Percentiles rank a stretch among this genome's conserved stretches.
Conservation (phyloP, 2,888 invertebrate species). For the Amaurobius ferox region DNA sequence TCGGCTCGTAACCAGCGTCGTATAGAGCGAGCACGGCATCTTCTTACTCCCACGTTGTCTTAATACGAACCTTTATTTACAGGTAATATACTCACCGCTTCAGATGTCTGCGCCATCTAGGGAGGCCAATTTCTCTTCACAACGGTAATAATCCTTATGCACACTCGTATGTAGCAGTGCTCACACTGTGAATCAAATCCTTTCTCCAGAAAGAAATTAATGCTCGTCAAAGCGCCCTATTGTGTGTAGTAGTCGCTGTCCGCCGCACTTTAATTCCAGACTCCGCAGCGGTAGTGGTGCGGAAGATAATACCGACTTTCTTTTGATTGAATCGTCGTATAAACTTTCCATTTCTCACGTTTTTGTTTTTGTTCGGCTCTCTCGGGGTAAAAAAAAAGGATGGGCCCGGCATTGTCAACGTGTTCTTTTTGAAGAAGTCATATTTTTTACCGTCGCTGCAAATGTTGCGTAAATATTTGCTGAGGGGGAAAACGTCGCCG, state of each 20-base stretch:
- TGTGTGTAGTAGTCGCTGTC: neutral
- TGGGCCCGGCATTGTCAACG: slow-evolving; percentile 4
- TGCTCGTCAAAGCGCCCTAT: neutral
- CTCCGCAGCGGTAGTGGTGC: slow-evolving; percentile 42
- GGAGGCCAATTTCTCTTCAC: neutral
- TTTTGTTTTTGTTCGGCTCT: slow-evolving; percentile 23
- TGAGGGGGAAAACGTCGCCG: slow-evolving; percentile 26
- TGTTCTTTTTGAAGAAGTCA: neutral
- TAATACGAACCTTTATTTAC: too few relatives aligned
- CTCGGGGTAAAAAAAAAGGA: slow-evolving; percentile 3
- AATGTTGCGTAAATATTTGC: slow-evolving; percentile 49
- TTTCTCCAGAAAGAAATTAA: neutral
- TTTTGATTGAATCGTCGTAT: slow-evolving; percentile 64
- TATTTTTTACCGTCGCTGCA: slow-evolving; percentile 15
- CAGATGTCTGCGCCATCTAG: slow-evolving; percentile 20
- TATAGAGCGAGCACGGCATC: too few relatives aligned
- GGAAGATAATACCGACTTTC: slow-evolving; percentile 52
- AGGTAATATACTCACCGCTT: slow-evolving; percentile 18
- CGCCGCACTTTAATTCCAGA: neutral
- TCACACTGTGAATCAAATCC: neutral
- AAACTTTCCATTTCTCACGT: slow-evolving; percentile 66
- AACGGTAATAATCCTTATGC: neutral
- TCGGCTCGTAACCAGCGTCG: too few relatives aligned
- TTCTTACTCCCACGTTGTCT: too few relatives aligned
- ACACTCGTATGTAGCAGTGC: neutral